Base-by-base conservation (phyloP, 2,797 vertebrate species). In the Acomys russatus region DNA sequence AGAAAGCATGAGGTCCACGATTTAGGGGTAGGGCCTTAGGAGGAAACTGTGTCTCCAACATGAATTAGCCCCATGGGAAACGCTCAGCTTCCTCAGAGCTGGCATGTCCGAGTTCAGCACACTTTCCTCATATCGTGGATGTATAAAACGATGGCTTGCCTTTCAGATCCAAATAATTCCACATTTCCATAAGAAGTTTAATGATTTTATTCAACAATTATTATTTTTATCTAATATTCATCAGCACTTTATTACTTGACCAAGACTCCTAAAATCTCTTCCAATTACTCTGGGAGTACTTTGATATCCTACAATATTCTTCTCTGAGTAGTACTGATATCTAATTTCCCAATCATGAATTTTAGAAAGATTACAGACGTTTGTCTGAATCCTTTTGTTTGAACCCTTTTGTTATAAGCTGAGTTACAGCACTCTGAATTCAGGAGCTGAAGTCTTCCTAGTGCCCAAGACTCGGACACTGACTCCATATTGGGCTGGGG, bases 291-390 rank as follows among this genome's bases (percentile, higher is more conserved):
- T 94, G 12, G 77, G n/a, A 92, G 6, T 54, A 54, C 77, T 93
- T 95, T 78, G 87, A 94, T 95, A 63, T 54, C 15, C 28, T 92
- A 7, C 14, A 91, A 22, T 35, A 83, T 35, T 91, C 35, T 90
- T 88, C 84, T 51, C 23, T 88, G 94, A 59, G 18, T 82, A 82
- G 66, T 70, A 18, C 56, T 93, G 86, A 56, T 89, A 87, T 17
- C n/a, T 89, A 88, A 91, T 10, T 82, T 70, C 68, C 82, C 51
- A 82, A 59, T 94, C 96, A 94, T 68, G 93, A 89, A 94, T 92
- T 94, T 96, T 90, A 92, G 51, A 78, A 70, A 77, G 10, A 79
- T 59, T 35, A 44, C 28, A 3, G 23, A 30, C 73, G 51, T 85
- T 79, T 92, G 38, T 7, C n/a, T 12, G 74, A 94, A 83, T 85